Percentiles rank a stretch among this genome's conserved stretches.
These are phyloP conservation scores for Austrolebias charrua DNA, from an alignment of 2,797 vertebrate genomes.

Conservation along the genomic window DNA sequence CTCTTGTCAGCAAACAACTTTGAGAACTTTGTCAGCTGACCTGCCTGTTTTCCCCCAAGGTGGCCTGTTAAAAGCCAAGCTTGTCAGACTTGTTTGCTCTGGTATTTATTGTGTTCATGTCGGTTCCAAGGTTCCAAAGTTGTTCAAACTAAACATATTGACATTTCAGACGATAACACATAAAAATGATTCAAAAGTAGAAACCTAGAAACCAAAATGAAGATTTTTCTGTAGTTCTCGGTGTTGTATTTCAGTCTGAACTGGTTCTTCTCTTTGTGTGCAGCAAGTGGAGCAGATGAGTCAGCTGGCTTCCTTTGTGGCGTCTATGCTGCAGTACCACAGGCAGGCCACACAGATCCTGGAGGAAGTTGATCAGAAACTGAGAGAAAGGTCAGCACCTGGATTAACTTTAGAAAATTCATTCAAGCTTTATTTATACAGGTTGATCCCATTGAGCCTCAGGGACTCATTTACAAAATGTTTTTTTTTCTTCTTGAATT, in stretches of 20 bases:
- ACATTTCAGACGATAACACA: neutral
- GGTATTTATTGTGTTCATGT: conserved; percentile 9
- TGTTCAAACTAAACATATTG: neutral
- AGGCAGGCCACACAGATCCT: conserved; percentile 84
- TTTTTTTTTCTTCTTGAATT: no score
- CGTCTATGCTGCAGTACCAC: conserved; percentile 94
- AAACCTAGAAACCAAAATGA: neutral
- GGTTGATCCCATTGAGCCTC: no score
- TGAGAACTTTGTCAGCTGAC: conserved; percentile 19
- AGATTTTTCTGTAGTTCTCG: neutral
- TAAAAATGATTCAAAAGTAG: neutral
- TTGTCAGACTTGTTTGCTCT: conserved; percentile 51
- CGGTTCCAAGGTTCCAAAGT: neutral
- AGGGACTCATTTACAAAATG: no score
- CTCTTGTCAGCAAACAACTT: neutral
- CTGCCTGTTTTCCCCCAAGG: conserved; percentile 10
- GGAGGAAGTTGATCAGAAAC: conserved; percentile 65
- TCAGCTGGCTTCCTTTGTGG: conserved; percentile 91
- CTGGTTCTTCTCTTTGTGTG: conserved; percentile 25
- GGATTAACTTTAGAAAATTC: conserved; percentile 29
- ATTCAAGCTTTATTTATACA: no score
- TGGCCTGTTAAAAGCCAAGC: conserved; percentile 24
- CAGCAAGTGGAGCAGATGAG: conserved; percentile 94
- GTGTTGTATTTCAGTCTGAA: conserved; percentile 3
- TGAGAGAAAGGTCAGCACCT: conserved; percentile 64